Base-by-base conservation (phyloP, 2,797 vertebrate genomes). In the Ptychobarbus kaznakovi region DNA sequence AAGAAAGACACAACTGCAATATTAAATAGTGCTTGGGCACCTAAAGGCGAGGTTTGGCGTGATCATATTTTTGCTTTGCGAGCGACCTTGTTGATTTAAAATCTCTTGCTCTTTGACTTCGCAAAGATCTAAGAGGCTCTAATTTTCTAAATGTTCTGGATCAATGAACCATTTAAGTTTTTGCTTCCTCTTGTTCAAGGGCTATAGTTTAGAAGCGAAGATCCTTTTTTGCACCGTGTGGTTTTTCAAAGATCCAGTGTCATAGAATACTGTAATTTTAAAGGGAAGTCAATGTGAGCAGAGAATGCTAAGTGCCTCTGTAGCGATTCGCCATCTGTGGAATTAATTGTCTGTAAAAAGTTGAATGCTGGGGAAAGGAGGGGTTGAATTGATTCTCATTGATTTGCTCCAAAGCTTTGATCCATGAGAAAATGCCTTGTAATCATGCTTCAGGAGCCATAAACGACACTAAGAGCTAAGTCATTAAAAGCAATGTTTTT, bases 301-400 rank as follows among this genome's bases (percentile, higher is more conserved):
- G 58, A 66, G 88, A 88, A 88, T 86, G 76, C 85, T 84, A 88
- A 90, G 68, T 84, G 84, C 82, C 80, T 83, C 66, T 72, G 44
- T 75, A 76, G 80, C 28, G 76, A 89, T 87, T 87, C 56, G 68
- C 81, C 87, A 75, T 85, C 73, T 73, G 63, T 87, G 84, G 82
- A 90, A 86, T 89, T 87, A 89, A 91, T 89, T 86, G 90, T 82
- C 77, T 81, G 78, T 75, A 58, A 87, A 89, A 81, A 82, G 75
- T 87, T 81, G 72, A 82, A 86, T 81, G 79, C 75, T 51, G 82
- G 51, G 72, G 40, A 82, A 58, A 58, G 82, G 74, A 85, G 84
- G 75, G 49, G 85, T 72, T 72, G 66, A 86, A 91, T 86, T 85
- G 87, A 91, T 91, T 89, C 87, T 81, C 85, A 87, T 81, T 86